These are phyloP conservation scores for Apogon hyalosoma DNA, from an alignment of 2,797 vertebrate genomes.

Conservation along the genomic window DNA sequence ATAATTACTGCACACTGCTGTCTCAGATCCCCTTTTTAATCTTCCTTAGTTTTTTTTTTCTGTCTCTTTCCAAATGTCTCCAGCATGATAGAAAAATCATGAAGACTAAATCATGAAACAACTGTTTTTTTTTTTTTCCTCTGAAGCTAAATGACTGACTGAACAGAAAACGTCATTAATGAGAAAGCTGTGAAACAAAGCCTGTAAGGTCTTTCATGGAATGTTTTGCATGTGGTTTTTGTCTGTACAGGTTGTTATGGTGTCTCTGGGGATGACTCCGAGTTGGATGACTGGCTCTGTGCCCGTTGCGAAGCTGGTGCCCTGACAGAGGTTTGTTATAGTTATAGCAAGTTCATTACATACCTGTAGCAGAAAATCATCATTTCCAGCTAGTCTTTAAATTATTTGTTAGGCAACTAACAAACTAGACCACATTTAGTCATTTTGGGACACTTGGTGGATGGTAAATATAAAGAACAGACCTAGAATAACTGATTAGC, in stretches of 20 bases:
- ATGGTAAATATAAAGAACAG: too few relatives aligned
- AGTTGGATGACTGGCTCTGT: constrained; percentile 91
- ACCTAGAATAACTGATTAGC: too few relatives aligned
- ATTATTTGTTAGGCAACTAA: background rate
- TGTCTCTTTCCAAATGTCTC: background rate
- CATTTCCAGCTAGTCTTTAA: background rate
- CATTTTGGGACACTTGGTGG: background rate
- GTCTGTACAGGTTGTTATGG: constrained; percentile 92
- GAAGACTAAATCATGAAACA: background rate
- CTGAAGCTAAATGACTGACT: too few relatives aligned
- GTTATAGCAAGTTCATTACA: background rate
- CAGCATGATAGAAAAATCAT: background rate
- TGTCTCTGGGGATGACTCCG: constrained; percentile 85
- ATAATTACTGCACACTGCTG: background rate
- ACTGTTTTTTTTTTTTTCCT: too few relatives aligned
- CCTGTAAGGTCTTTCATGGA: background rate
- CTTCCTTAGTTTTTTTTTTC: too few relatives aligned
- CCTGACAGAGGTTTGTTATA: constrained; percentile 88
- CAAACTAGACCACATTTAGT: background rate
- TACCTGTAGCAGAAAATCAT: background rate
- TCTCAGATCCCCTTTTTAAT: background rate
- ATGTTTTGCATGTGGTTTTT: constrained; percentile 23
- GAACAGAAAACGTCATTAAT: background rate
- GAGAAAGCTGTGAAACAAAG: background rate
- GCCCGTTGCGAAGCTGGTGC: constrained; percentile 93